phyloP scores from a whole-genome alignment of 1,140 invertebrate genomes.

The Drosophila pachea region DNA sequence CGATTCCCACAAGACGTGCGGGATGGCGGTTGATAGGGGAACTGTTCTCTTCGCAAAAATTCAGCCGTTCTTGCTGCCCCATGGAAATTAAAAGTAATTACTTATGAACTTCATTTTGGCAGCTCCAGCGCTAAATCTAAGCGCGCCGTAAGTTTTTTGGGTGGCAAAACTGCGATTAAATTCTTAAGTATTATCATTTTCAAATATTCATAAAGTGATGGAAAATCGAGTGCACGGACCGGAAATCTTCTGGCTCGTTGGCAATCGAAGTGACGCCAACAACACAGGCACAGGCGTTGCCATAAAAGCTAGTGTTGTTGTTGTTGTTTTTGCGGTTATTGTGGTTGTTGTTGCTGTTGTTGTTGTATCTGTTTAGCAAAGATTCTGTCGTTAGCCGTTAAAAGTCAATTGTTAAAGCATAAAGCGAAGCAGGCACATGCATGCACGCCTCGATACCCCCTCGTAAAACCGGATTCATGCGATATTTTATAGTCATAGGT shows the following conservation, averaged over 20 bases:
- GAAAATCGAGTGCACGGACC: neutral
- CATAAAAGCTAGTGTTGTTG: neutral
- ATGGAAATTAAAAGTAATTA: no score
- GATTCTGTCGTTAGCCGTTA: slow-evolving; percentile 18
- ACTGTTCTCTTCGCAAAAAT: no score
- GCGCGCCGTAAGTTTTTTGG: no score
- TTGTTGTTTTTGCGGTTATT: neutral
- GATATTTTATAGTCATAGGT: slow-evolving; percentile 49
- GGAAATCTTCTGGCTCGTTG: slow-evolving; percentile 10
- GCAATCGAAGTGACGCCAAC: neutral
- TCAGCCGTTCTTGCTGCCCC: no score
- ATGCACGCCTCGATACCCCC: neutral
- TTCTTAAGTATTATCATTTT: no score
- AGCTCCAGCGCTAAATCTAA: no score
- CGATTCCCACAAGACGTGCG: no score
- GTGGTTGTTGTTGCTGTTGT: neutral
- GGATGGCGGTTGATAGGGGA: no score
- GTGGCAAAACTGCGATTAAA: no score
- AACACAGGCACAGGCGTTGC: no score
- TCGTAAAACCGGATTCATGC: slow-evolving; percentile 23
- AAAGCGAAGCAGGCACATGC: slow-evolving; percentile 16
- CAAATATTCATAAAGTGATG: no score
- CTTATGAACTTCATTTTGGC: no score
- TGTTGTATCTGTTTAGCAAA: slow-evolving; percentile 9
- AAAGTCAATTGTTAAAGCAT: slow-evolving; percentile 38